A percentile compares a stretch with the other conserved stretches of the same genome.
These are phyloP conservation scores for Cataglyphis cursor DNA, from an alignment of 2,888 invertebrate genomes.

Conservation along the genomic window DNA sequence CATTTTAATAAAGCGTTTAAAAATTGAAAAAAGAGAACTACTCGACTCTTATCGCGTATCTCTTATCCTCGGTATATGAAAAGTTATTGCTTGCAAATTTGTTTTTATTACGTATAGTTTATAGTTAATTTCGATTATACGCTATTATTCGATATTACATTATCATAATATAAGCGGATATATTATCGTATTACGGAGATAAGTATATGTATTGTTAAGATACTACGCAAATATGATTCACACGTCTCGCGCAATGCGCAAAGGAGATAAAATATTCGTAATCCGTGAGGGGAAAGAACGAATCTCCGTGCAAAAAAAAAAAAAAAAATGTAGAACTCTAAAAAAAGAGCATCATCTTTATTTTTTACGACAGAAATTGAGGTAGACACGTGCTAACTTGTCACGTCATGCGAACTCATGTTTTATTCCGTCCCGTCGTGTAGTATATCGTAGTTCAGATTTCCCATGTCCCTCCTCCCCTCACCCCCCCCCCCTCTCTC, in stretches of 20 bases:
- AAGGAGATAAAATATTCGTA: constrained; percentile 14
- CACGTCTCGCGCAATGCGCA: neutral
- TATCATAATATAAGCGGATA: constrained; percentile 32
- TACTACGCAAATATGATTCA: constrained; percentile 1
- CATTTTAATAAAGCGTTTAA: no score
- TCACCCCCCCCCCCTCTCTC: neutral
- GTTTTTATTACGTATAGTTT: constrained; percentile 4
- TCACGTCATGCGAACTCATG: constrained; percentile 34
- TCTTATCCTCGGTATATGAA: neutral
- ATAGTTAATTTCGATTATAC: constrained; percentile 13
- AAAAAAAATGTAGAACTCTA: neutral
- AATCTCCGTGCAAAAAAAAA: neutral
- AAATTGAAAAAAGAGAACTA: neutral
- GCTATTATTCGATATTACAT: constrained; percentile 42
- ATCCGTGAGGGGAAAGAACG: neutral
- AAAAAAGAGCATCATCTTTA: constrained; percentile 16
- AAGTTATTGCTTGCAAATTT: neutral
- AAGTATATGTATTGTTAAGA: neutral
- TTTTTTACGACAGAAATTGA: constrained; percentile 6
- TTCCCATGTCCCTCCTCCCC: neutral
- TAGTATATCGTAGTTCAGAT: constrained; percentile 35
- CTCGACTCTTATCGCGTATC: neutral
- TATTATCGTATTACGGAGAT: constrained; percentile 15
- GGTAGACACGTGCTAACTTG: constrained; percentile 29
- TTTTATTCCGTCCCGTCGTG: constrained; percentile 47